These are phyloP conservation scores for Oceanites oceanicus DNA, from an alignment of 2,113 vertebrate genomes.

Conservation along the genomic window DNA sequence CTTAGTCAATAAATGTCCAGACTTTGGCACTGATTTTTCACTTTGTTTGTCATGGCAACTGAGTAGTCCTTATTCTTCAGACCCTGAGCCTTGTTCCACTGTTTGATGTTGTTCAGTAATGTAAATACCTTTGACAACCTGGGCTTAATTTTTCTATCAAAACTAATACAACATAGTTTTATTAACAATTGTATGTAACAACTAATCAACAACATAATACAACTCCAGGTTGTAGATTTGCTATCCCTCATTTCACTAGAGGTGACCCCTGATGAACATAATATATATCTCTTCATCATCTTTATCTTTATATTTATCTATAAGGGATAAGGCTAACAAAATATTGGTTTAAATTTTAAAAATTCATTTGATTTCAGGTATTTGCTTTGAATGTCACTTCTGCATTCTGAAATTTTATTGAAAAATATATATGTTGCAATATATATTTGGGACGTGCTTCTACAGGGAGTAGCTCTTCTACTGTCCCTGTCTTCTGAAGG, in stretches of 20 bases:
- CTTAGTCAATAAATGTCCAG: conserved; percentile 34
- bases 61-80: background rate
- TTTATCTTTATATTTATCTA: background rate
- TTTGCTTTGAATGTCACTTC: background rate
- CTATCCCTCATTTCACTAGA: background rate
- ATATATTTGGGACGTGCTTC: background rate
- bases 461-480: background rate
- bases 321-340: background rate
- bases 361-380: background rate
- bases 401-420: background rate
- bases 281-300: background rate
- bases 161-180: background rate
- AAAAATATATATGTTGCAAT: background rate
- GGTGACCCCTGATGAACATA: background rate
- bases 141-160: background rate
- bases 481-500: background rate
- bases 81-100: background rate
- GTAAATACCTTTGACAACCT: background rate
- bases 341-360: background rate
- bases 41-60: conserved; percentile 5
- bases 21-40: conserved; percentile 3
- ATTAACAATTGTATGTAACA: background rate
- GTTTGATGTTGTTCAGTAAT: background rate
- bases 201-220: background rate
- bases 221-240: background rate